Base-by-base conservation (phyloP, 1,140 invertebrate species). In the Hermatobates lingyangjiaoensis region DNA sequence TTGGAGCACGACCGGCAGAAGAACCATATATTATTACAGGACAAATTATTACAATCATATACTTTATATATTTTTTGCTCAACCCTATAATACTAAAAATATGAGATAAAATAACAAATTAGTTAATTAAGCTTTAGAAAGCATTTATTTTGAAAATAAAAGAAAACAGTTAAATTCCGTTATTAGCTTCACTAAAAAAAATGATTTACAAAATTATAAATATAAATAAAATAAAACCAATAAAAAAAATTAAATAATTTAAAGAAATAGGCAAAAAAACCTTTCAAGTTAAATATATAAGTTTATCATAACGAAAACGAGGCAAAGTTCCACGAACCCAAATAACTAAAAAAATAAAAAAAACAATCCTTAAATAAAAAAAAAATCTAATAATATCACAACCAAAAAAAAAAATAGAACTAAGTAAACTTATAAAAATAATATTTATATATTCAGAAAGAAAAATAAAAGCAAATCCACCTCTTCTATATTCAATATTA, bases 1-100 rank as follows among this genome's bases (percentile, higher is more conserved):
- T n/a, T 77, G 76, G 76, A 58, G 73, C 72, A 3, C 71, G 69
- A 59, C 71, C 72, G 26, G 71, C 77, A 23, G 74, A 78, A 72
- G 42, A 44, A 57, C 77, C 76, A 46, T 78, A 69, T 66, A 71
- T 77, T 64, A 48, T 71, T 52, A 66, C 66, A 57, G 69, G 74
- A 40, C 71, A 77, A 74, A 62, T 75, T 54, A 60, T 74, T 62
- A 74, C 74, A 48, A 48, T 74, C 57, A 42, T 71, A 27, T 77
- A 76, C 62, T 77, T 75, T 63, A 59, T 60, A 56, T 74, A 70
- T 60, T 76, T 66, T 66, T 56, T 75, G 55, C 59, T 72, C 49
- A 67, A 64, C 23, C 68, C 70, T 3, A 28, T 73, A 56, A 56
- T 67, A 52, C 61, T 53, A 52, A 68, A 67, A 63, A 55, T 63